Percentiles rank a stretch among this genome's conserved stretches.
Conservation (phyloP, 2,113 vertebrate species). For the Canis aureus region DNA sequence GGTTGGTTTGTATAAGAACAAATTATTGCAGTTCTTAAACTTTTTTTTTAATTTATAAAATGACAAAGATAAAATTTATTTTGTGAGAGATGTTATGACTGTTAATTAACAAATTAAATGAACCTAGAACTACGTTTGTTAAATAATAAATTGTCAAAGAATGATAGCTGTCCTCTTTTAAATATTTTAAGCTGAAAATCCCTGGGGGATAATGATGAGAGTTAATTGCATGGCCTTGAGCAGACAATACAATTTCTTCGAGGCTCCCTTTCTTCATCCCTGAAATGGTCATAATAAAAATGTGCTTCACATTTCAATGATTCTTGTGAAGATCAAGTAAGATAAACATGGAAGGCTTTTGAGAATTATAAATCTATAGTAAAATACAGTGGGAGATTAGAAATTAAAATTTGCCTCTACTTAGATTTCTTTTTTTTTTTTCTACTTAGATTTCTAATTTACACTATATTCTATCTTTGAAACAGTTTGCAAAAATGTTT, state of each 20-base stretch:
- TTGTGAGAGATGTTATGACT: not conserved
- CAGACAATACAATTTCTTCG: not conserved
- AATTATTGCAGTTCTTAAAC: not conserved
- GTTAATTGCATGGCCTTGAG: not conserved
- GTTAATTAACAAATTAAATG: not conserved
- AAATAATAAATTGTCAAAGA: not conserved
- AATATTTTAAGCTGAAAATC: not conserved
- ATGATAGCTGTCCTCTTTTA: not conserved
- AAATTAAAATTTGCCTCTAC: not conserved
- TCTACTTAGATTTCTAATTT: not conserved
- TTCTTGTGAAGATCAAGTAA: not conserved
- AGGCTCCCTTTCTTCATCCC: not conserved
- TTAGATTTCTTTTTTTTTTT: not conserved
- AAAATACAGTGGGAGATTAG: not conserved
- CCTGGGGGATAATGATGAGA: not conserved
- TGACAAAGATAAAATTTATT: not conserved
- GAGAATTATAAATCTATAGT: not conserved
- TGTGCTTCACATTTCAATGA: not conserved
- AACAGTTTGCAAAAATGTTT: not conserved
- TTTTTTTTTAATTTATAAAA: not conserved
- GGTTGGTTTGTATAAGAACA: not conserved
- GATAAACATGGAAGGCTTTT: not conserved
- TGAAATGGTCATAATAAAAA: constrained; percentile 29
- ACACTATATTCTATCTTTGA: not conserved
- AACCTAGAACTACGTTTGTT: not conserved